A percentile compares a stretch with the other conserved stretches of the same genome.
These are phyloP conservation scores for Keiferia lycopersicella DNA, from an alignment of 2,888 invertebrate genomes.

Conservation along the genomic window DNA sequence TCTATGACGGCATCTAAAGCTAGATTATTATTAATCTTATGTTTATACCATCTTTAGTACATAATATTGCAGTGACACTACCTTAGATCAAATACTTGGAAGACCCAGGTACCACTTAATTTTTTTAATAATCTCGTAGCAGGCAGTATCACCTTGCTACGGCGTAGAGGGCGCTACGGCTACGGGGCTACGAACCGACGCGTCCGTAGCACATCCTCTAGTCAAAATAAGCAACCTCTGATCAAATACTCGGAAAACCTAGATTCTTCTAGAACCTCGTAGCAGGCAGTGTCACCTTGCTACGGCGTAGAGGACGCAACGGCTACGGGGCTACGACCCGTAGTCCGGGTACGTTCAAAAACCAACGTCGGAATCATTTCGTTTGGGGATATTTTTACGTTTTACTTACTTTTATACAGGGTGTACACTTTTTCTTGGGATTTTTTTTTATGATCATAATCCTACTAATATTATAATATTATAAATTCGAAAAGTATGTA, in stretches of 20 bases:
- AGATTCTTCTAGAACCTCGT: neutral
- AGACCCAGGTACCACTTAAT: neutral
- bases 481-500: too few relatives aligned
- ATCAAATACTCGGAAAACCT: neutral
- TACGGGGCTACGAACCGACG: constrained; percentile 23
- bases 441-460: too few relatives aligned
- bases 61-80: too few relatives aligned
- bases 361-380: neutral
- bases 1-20: too few relatives aligned
- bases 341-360: neutral
- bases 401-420: neutral
- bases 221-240: neutral
- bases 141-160: constrained; percentile 24
- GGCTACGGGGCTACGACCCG: constrained; percentile 25
- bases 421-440: too few relatives aligned
- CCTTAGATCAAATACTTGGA: neutral
- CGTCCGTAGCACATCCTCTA: constrained; percentile 2
- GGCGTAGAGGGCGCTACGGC: constrained; percentile 29
- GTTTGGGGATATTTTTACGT: too few relatives aligned
- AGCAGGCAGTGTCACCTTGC: constrained; percentile 25
- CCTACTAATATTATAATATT: too few relatives aligned
- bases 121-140: neutral
- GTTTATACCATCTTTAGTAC: too few relatives aligned
- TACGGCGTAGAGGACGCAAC: constrained; percentile 29
- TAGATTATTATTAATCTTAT: too few relatives aligned